Evolutionary conservation across 2,797 vertebrate genomes (phyloP).

Genomic region (Aythya fuligula): DNA sequence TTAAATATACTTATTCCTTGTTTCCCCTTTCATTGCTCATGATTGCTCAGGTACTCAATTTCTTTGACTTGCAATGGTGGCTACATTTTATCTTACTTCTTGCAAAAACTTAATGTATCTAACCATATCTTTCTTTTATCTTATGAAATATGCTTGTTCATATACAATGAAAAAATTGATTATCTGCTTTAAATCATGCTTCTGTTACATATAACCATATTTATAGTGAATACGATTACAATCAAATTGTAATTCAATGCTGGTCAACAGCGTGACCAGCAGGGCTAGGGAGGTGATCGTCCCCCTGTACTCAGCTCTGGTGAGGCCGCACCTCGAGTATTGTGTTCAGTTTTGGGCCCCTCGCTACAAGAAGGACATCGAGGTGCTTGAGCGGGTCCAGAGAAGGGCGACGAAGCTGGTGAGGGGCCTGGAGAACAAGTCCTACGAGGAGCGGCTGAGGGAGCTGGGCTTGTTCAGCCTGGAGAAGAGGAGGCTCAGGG

Average conservation of each 20-base stretch:
- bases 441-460: too few relatives aligned
- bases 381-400: too few relatives aligned
- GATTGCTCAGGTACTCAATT: background rate
- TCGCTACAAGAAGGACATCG: too few relatives aligned
- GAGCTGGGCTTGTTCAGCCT: too few relatives aligned
- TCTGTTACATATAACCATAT: background rate
- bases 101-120: background rate
- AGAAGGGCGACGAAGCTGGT: too few relatives aligned
- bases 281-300: too few relatives aligned
- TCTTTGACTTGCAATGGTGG: background rate
- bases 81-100: background rate
- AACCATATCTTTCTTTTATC: background rate
- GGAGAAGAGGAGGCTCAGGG: too few relatives aligned
- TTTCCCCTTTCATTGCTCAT: background rate
- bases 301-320: too few relatives aligned
- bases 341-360: too few relatives aligned
- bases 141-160: background rate
- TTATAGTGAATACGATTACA: background rate
- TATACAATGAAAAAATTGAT: background rate
- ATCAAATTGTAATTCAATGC: background rate
- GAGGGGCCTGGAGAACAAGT: too few relatives aligned
- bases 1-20: background rate
- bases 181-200: background rate
- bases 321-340: too few relatives aligned
- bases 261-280: too few relatives aligned